These are phyloP conservation scores for Chaenocephalus aceratus DNA, from an alignment of 2,113 vertebrate species.

Conservation along the genomic window DNA sequence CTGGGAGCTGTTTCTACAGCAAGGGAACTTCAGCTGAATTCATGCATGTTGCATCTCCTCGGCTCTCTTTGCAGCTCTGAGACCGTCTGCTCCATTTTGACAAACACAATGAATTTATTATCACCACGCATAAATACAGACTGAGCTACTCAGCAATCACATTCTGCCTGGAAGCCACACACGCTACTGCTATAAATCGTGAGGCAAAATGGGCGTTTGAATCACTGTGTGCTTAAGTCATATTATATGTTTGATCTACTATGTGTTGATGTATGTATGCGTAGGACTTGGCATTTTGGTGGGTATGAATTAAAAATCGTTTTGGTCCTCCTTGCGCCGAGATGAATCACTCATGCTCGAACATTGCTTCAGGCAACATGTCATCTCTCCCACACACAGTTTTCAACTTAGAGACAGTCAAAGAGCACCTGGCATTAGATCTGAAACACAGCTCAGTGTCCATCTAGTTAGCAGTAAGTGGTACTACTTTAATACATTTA, in stretches of 20 bases:
- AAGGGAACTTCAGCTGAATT: conserved; percentile 44
- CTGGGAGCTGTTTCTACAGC: not conserved
- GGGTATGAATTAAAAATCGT: conserved; percentile 66
- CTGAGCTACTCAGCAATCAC: conserved; percentile 30
- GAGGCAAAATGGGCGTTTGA: conserved; percentile 31
- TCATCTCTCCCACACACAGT: conserved; percentile 73
- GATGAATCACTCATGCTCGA: conserved; percentile 73
- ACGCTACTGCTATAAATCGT: not conserved
- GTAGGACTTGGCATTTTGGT: conserved; percentile 63
- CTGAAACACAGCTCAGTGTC: conserved; percentile 28
- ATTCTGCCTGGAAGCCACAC: conserved; percentile 1
- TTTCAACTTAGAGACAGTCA: conserved; percentile 64
- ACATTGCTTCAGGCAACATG: conserved; percentile 68
- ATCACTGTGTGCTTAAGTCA: conserved; percentile 30
- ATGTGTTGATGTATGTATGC: conserved; percentile 32
- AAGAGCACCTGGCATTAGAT: conserved; percentile 61
- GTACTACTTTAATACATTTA: conserved; percentile 19
- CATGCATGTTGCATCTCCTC: conserved; percentile 63
- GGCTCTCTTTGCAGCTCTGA: conserved; percentile 47
- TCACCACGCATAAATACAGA: conserved; percentile 53
- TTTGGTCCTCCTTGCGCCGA: conserved; percentile 50
- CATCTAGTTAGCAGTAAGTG: conserved; percentile 6
- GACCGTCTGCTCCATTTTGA: conserved; percentile 68
- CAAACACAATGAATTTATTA: conserved; percentile 76
- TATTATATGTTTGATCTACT: conserved; percentile 44